Evolutionary conservation across 2,888 invertebrate genomes (phyloP).

Genomic region (Lithodes maja): DNA sequence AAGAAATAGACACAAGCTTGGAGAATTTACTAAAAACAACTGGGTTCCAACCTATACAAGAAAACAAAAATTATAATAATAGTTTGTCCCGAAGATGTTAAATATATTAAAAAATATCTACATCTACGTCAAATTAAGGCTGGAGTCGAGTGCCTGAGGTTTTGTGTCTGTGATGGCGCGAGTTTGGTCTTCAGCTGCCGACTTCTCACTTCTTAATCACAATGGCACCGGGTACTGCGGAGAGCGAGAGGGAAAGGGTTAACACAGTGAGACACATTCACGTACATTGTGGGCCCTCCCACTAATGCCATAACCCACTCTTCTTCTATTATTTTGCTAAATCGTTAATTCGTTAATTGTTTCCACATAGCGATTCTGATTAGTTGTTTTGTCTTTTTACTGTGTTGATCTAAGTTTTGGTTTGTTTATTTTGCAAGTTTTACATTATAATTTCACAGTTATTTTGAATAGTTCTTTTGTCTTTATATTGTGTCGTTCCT

Average conservation of each 20-base stretch:
- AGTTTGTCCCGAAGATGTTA: slow-evolving; percentile 6
- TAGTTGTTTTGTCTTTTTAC: too few species aligned
- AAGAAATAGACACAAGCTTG: neutral
- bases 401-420: too few species aligned
- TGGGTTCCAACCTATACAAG: neutral
- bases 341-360: too few species aligned
- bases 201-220: slow-evolving; percentile 5
- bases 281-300: too few species aligned
- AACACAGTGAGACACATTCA: neutral
- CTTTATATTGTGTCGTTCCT: too few species aligned
- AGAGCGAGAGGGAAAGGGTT: neutral
- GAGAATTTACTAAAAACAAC: slow-evolving; percentile 2
- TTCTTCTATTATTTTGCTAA: too few species aligned
- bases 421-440: too few species aligned
- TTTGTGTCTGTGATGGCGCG: slow-evolving; percentile 6
- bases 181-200: slow-evolving; percentile 1
- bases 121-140: neutral
- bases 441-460: too few species aligned
- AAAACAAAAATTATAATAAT: neutral
- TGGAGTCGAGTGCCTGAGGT: slow-evolving; percentile 6
- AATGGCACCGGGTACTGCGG: neutral
- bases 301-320: too few species aligned
- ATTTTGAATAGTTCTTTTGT: too few species aligned
- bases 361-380: too few species aligned
- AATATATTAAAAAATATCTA: slow-evolving; percentile 5